phyloP scores from a whole-genome alignment of 64 coral and sea anemone species.

The Pocillopora verrucosa region DNA sequence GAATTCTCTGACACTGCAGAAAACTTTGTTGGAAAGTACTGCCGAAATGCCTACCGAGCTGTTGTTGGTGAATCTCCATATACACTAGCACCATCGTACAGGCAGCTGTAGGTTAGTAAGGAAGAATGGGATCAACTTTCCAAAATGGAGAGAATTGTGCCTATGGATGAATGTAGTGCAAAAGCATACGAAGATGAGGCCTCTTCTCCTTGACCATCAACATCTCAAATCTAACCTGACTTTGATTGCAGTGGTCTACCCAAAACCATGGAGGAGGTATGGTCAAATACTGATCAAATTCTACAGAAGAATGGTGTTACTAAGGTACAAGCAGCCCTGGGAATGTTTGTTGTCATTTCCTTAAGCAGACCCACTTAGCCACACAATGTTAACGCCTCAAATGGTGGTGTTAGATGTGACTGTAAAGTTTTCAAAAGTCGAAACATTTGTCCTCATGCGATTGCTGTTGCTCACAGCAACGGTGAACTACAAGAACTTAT shows the following conservation, averaged over 20 bases:
- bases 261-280: neutral
- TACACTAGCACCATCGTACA: constrained; percentile 32
- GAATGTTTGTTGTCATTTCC: no score
- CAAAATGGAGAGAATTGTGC: neutral
- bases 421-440: no score
- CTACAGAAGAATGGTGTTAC: no score
- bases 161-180: constrained; percentile 20
- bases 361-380: no score
- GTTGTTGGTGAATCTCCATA: constrained; percentile 52
- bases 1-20: constrained; percentile 36
- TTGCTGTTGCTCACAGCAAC: no score
- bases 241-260: constrained; percentile 53
- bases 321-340: no score
- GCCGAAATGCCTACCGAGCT: constrained; percentile 49
- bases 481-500: no score
- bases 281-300: constrained; percentile 56
- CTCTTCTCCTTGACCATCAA: neutral
- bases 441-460: no score
- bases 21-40: constrained; percentile 40
- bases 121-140: constrained; percentile 38
- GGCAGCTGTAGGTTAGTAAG: constrained; percentile 37
- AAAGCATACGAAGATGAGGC: neutral
- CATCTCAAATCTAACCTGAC: neutral
- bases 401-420: no score
- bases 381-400: no score